Evolutionary conservation across 2,888 invertebrate genomes (phyloP), one percentile per base, ranked within the genome.

Genomic region (Scaptodrosophila latifasciaeformis): DNA sequence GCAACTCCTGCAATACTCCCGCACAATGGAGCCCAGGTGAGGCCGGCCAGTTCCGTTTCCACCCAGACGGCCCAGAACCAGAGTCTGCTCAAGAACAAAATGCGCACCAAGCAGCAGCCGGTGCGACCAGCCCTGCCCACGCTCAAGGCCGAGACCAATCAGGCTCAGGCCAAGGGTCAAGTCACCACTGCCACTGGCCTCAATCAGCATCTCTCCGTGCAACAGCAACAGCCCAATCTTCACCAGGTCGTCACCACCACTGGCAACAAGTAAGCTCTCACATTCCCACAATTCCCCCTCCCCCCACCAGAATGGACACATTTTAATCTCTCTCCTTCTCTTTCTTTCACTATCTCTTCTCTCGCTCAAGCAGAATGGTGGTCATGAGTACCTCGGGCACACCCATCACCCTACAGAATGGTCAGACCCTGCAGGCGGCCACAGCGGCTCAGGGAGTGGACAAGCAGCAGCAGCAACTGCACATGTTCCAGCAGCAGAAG

Each of bases 31-130:
- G 67, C 84, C 6, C 90, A 89, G 68, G 91, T 93, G 63, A 88
- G 95, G 45, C 94, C 95, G 0, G 93, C 88, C 2, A 92, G 93
- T 68, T 94, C 94, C 0, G 95, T 95, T 9, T 94, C 95, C 4
- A 95, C 95, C 0, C 95, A 95, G 86, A 95, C 95, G 0, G 87
- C 88, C 1, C 86, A 86, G 58, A 86, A 86, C 55, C 86, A 87
- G 59, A 85, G 82, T 52, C 64, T 86, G 45, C 70, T 86, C 2
- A 85, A 87, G 50, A 86, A 87, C 5, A 89, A 89, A 70, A 88
- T 90, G 83, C 90, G 94, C 15, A 92, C 91, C 47, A 94, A 94
- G 85, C 91, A 91, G 35, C 87, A 88, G 35, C 88, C 89, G 63
- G 89, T 91, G 67, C 87, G 91, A 54, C 92, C 93, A n/a, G 92